These are phyloP conservation scores for Lamprotornis superbus DNA, from an alignment of 2,113 vertebrate genomes.

Conservation along the genomic window DNA sequence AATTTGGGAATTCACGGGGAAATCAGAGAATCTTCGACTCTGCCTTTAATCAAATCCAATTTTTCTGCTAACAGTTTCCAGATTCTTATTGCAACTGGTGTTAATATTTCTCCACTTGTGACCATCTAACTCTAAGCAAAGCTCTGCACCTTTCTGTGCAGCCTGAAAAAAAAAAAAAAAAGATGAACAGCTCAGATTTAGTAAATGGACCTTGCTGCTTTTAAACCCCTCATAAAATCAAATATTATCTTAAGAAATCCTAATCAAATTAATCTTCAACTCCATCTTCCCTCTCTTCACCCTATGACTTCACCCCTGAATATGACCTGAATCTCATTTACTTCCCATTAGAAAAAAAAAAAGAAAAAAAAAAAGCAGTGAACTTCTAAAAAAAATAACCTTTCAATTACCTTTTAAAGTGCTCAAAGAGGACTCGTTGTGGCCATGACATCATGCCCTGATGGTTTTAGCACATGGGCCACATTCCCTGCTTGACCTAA, in stretches of 20 bases:
- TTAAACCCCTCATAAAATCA: conserved; percentile 72
- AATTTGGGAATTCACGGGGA: neutral
- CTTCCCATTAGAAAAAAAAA: conserved; percentile 71
- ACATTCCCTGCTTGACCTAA: conserved; percentile 33
- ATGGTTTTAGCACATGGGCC: conserved; percentile 74
- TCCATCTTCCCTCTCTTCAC: conserved; percentile 71
- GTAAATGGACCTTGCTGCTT: conserved; percentile 43
- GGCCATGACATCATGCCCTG: conserved; percentile 74
- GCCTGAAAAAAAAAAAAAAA: neutral
- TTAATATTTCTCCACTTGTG: conserved; percentile 53
- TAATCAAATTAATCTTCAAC: conserved; percentile 77
- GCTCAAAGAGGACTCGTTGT: conserved; percentile 56
- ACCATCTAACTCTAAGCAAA: neutral
- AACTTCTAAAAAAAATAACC: conserved; percentile 73
- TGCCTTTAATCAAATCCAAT: conserved; percentile 35
- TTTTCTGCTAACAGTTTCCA: conserved; percentile 42
- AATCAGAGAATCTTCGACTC: conserved; percentile 15
- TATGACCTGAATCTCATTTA: conserved; percentile 71
- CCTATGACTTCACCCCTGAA: conserved; percentile 71
- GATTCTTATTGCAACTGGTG: conserved; percentile 46
- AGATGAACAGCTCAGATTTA: neutral
- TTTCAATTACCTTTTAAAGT: conserved; percentile 81
- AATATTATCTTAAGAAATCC: conserved; percentile 83
- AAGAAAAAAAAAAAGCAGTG: conserved; percentile 65
- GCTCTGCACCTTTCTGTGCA: neutral